Percentiles rank a stretch among this genome's conserved stretches.
Conservation (phyloP, 2,797 vertebrate genomes). For the Hirundo rustica region DNA sequence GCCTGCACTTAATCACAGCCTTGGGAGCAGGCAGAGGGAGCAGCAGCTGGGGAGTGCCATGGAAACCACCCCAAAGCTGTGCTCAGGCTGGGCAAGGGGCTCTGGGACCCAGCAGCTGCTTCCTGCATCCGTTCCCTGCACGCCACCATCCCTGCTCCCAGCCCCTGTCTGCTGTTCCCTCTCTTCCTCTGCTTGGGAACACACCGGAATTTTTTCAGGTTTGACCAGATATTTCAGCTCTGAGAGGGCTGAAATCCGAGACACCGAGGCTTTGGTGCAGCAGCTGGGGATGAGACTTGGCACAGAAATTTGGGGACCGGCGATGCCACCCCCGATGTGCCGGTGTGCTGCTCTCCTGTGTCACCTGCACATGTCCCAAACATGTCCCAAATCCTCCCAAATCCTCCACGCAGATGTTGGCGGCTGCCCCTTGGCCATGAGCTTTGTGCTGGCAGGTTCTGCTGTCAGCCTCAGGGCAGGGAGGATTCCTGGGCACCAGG, state of each 20-base stretch:
- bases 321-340: rapidly evolving
- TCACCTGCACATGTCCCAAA: not conserved
- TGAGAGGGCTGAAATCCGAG: not conserved
- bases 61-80: not conserved
- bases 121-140: not conserved
- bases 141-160: not conserved
- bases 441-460: not conserved
- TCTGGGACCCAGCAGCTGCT: not conserved
- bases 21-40: conserved; percentile 8
- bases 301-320: not conserved
- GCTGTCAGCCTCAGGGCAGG: not conserved
- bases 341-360: not conserved
- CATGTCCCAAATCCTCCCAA: not conserved
- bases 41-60: not conserved
- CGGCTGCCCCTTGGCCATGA: not conserved
- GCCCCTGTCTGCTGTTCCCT: not conserved
- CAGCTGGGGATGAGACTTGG: not conserved
- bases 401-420: not conserved
- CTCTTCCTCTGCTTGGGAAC: not conserved
- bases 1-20: conserved; percentile 26
- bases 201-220: not conserved
- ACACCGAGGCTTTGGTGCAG: not conserved
- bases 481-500: not conserved
- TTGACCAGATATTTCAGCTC: not conserved
- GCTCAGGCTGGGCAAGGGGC: not conserved